Base-by-base conservation (phyloP, 2,113 vertebrate genomes). In the Cygnus buccinator region DNA sequence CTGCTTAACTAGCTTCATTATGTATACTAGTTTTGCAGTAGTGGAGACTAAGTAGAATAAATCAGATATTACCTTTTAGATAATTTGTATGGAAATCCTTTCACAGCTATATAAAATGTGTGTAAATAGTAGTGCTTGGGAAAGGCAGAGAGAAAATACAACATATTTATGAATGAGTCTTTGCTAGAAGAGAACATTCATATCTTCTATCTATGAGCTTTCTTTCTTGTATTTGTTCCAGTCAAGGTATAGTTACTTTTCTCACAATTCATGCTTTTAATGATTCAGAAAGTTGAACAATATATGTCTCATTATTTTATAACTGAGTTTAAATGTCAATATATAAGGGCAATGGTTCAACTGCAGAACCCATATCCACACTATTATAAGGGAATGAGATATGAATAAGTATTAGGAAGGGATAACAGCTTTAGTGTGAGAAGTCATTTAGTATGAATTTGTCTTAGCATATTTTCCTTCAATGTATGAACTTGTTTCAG, bases 201-300 rank as follows among this genome's bases (percentile, higher is more conserved):
- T 79, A 66, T 33, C 59, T n/a, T 35, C 73, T 86, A 70, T 93
- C 59, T 73, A 48, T 39, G 84, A 57, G 85, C 16, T 44, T 86
- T 84, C 46, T 61, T 37, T 29, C 17, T 58, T 44, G 67, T 55
- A 20, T 76, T 81, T 88, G 57, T 50, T 65, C 19, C 50, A 22
- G 15, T 58, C 66, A 65, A 78, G 39, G 31, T 37, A 21, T 39
- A 54, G 48, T 72, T 29, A 39, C 25, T 35, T 54, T 54, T 35
- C 48, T 72, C 35, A 28, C 68, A 72, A 29, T 26, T 54, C 26
- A 8, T 91, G 91, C 67, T 95, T 86, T 70, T 50, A 81, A 90
- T 86, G 59, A 70, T 90, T 85, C 48, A 91, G 79, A 81, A 67
- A 46, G 67, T 90, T 86, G 31, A 33, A 90, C 72, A 89, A 94